Percentiles rank a stretch among this genome's conserved stretches.
phyloP scores from a whole-genome alignment of 2,888 invertebrate genomes.

The Elegia similella region DNA sequence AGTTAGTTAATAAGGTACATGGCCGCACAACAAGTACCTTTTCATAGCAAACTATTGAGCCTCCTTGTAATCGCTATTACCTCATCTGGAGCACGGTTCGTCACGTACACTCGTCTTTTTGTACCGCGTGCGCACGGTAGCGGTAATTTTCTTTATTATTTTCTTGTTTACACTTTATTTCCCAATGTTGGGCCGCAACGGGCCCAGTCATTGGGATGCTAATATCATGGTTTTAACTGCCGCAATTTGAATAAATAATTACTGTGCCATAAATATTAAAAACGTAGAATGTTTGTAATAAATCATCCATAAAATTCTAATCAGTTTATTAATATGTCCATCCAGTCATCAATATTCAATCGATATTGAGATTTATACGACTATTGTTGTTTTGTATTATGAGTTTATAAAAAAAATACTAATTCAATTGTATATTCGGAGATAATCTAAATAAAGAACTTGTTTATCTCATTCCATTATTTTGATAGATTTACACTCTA shows the following conservation, averaged over 20 bases:
- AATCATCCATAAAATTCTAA: conserved; percentile 14
- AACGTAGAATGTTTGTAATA: conserved; percentile 11
- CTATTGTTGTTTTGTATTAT: neutral
- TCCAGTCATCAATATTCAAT: conserved; percentile 12
- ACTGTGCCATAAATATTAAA: conserved; percentile 16
- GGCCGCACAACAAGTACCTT: neutral
- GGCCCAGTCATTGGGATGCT: conserved; percentile 26
- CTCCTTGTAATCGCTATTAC: neutral
- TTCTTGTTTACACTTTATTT: neutral
- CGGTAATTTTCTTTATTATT: neutral
- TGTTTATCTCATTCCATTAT: too few relatives aligned
- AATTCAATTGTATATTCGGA: neutral
- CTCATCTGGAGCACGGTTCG: neutral
- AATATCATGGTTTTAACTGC: conserved; percentile 28
- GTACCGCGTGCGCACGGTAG: neutral
- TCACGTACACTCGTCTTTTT: neutral
- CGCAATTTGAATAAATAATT: conserved; percentile 27
- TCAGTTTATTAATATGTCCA: conserved; percentile 11
- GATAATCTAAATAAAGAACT: too few relatives aligned
- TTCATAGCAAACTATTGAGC: neutral
- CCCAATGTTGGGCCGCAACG: neutral
- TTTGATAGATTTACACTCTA: too few relatives aligned
- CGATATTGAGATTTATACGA: neutral
- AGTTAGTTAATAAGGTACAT: too few relatives aligned
- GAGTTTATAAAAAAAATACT: neutral